A percentile compares a stretch with the other conserved stretches of the same genome.
These are phyloP conservation scores for Phalacrocorax pelagicus DNA, from an alignment of 2,113 vertebrate species.

Conservation along the genomic window DNA sequence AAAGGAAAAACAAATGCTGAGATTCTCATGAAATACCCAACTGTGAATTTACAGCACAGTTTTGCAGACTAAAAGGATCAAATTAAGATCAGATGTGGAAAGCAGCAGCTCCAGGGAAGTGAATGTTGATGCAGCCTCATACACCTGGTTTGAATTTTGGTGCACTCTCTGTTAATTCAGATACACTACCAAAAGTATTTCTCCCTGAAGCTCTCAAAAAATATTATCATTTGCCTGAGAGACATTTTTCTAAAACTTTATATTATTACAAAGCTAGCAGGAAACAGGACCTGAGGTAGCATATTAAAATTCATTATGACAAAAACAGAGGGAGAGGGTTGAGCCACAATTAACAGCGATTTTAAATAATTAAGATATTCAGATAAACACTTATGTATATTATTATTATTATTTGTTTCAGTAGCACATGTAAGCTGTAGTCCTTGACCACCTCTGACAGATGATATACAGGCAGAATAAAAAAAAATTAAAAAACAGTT, in stretches of 20 bases:
- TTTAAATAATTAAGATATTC: not conserved
- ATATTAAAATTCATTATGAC: not conserved
- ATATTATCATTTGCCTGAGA: not conserved
- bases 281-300: not conserved
- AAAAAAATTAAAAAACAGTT: not conserved
- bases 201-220: not conserved
- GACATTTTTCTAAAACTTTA: not conserved
- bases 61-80: not conserved
- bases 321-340: not conserved
- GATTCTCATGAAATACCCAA: not conserved
- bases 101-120: not conserved
- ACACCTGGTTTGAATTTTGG: slow-evolving; percentile 51
- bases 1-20: not conserved
- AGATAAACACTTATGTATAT: not conserved
- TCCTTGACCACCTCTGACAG: not conserved
- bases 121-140: not conserved
- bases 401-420: not conserved
- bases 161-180: not conserved
- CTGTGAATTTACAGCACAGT: not conserved
- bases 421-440: not conserved
- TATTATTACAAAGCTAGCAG: not conserved
- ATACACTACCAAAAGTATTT: not conserved
- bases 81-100: slow-evolving; percentile 37
- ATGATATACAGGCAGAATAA: not conserved
- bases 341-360: not conserved